A percentile compares a stretch with the other conserved stretches of the same genome.
phyloP scores from a whole-genome alignment of 2,888 invertebrate species.

The Sinodicranocentrus sp. region DNA sequence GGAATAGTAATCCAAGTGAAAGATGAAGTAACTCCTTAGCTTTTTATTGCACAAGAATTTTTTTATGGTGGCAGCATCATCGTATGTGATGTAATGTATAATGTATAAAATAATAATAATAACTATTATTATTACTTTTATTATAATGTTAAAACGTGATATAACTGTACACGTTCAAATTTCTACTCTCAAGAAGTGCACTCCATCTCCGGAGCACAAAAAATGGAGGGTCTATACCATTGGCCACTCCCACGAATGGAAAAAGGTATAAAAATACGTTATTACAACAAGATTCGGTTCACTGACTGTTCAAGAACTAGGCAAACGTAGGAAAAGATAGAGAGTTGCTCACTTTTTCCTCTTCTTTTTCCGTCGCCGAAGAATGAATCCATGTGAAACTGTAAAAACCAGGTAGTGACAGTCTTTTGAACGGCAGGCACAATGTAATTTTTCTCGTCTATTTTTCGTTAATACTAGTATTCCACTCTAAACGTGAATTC shows the following conservation, averaged over 20 bases:
- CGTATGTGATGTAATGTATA: constrained; percentile 24
- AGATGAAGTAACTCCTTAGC: constrained; percentile 15
- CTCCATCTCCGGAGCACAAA: background rate
- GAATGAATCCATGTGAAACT: constrained; percentile 38
- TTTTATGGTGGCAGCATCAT: constrained; percentile 23
- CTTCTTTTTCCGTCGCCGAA: constrained; percentile 8
- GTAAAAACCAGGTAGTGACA: constrained; percentile 39
- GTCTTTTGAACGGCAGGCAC: constrained; percentile 11
- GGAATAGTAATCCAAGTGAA: constrained; percentile 16
- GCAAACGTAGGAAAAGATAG: constrained; percentile 6
- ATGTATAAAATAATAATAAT: constrained; percentile 23
- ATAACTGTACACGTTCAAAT: background rate
- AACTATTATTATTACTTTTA: constrained; percentile 26
- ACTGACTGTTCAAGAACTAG: constrained; percentile 52
- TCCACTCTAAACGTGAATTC: constrained; percentile 39
- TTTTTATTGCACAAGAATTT: constrained; percentile 3
- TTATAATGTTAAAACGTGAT: constrained; percentile 4
- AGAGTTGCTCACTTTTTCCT: background rate
- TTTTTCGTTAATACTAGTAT: constrained; percentile 9
- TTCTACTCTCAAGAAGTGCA: background rate
- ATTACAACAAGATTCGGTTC: constrained; percentile 53
- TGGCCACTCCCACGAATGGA: constrained; percentile 1
- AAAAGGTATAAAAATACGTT: constrained; percentile 30
- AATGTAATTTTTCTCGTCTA: constrained; percentile 14
- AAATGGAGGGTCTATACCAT: background rate